Conservation (phyloP, 2,888 invertebrate genomes). For the Protonemura montana region DNA sequence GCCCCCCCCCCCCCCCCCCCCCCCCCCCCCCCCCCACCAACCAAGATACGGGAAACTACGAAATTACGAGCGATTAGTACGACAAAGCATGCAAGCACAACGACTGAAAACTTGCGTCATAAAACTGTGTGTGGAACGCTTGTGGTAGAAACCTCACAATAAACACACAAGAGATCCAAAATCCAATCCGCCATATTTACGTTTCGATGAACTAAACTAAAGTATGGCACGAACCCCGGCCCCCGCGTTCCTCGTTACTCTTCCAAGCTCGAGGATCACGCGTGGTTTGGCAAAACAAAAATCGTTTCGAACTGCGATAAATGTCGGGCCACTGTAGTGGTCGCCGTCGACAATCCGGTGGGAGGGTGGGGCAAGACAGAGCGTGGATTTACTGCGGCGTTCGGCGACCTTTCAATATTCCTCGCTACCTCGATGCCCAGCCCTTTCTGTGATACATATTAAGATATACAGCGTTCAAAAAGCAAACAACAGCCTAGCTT, state of each 20-base stretch:
- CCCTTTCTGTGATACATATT: not conserved
- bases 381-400: not conserved
- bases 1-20: too few relatives aligned
- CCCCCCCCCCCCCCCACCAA: too few relatives aligned
- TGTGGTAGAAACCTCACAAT: too few relatives aligned
- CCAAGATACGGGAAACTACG: not conserved
- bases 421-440: not conserved
- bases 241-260: conserved; percentile 34
- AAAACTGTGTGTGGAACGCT: too few relatives aligned
- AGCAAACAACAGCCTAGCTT: not conserved
- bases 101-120: not conserved
- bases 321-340: not conserved
- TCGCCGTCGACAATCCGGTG: conserved; percentile 12
- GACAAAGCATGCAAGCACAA: not conserved
- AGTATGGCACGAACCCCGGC: conserved; percentile 34
- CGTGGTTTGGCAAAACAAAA: not conserved
- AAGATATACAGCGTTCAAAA: not conserved
- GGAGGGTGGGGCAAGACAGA: not conserved
- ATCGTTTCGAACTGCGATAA: conserved; percentile 34
- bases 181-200: conserved; percentile 39
- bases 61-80: not conserved
- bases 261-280: conserved; percentile 15
- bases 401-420: not conserved
- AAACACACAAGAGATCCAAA: conserved; percentile 8
- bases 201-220: conserved; percentile 33